Evolutionary conservation across 2,888 invertebrate species (phyloP).

Genomic region (Drosophila prolongata): DNA sequence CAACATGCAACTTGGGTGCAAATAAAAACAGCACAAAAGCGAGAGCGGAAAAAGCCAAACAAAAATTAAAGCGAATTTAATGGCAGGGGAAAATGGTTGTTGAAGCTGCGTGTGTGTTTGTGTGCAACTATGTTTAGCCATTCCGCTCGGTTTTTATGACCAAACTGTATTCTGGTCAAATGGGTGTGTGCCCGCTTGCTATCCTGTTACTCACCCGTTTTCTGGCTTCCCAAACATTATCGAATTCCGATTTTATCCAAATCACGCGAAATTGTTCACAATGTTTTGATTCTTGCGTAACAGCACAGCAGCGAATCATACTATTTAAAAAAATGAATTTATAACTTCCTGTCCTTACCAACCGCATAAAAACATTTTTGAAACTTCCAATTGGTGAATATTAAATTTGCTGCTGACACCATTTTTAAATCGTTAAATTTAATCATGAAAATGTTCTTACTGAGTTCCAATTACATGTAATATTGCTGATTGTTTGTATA

Average conservation of each 20-base stretch:
- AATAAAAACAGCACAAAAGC: conserved; percentile 22
- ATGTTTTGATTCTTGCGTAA: too few relatives aligned
- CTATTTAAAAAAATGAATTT: too few relatives aligned
- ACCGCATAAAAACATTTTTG: too few relatives aligned
- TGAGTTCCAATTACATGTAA: too few relatives aligned
- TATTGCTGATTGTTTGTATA: too few relatives aligned
- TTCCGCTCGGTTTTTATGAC: conserved; percentile 44
- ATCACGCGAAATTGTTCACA: too few relatives aligned
- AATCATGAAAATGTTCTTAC: too few relatives aligned
- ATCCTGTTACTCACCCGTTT: not conserved
- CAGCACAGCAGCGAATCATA: too few relatives aligned
- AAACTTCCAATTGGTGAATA: too few relatives aligned
- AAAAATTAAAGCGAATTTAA: conserved; percentile 53
- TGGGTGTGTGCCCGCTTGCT: not conserved
- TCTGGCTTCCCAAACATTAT: not conserved
- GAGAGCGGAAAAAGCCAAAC: conserved; percentile 19
- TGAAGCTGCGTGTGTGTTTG: conserved; percentile 18
- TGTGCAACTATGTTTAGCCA: conserved; percentile 8
- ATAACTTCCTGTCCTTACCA: too few relatives aligned
- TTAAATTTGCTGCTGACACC: too few relatives aligned
- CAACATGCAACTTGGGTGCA: conserved; percentile 30
- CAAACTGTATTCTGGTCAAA: conserved; percentile 10
- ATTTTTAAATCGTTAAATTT: too few relatives aligned
- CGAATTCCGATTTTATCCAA: not conserved
- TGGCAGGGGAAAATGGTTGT: conserved; percentile 45